Base-by-base conservation (phyloP, 1,140 invertebrate genomes). In the Drosophila biarmipes region DNA sequence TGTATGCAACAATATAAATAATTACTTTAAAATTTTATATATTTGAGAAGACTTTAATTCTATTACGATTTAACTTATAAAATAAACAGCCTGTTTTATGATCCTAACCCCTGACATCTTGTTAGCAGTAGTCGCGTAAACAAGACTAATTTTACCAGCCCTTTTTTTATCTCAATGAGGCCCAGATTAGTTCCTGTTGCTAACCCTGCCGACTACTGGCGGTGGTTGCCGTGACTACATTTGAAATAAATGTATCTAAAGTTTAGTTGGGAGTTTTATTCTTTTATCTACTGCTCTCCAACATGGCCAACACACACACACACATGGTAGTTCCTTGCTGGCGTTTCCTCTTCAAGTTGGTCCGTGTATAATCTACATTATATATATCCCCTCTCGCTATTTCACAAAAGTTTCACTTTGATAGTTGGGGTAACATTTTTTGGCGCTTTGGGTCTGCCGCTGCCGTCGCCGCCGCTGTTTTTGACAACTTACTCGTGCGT, bases 181-280 rank as follows among this genome's bases (percentile, higher is more conserved):
- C 15, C 48, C 5, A 51, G 46, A 34, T 53, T 54, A 61, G 62
- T 35, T 58, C 53, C 58, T 61, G 52, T 62, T 27, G 27, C 35
- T 17, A 52, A 31, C 52, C 21, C 38, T 71, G 35, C 27, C 8
- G 35, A 29, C 37, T 42, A 21, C 37, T 42, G 54, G 62, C 66
- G 76, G 73, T 42, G 54, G 62, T 72, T 81, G 73, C 73, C 56
- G 52, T 81, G 78, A 71, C 67, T 79, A 75, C 77, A 80, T 80
- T 85, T 80, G 24, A 86, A 80, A 85, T 86, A 85, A 80, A 86
- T 85, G 81, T 86, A 80, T 86, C 81, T 49, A 86, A 80, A 86
- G 75, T 80, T 85, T 86, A 46, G 81, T 64, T 69, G 46, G 14
- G 63, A 80, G 68, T 85, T 85, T 78, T 66, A 63, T 74, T 58